These are phyloP conservation scores for Caenorhabditis sp. DNA, from an alignment of 2,888 invertebrate genomes.

Conservation along the genomic window DNA sequence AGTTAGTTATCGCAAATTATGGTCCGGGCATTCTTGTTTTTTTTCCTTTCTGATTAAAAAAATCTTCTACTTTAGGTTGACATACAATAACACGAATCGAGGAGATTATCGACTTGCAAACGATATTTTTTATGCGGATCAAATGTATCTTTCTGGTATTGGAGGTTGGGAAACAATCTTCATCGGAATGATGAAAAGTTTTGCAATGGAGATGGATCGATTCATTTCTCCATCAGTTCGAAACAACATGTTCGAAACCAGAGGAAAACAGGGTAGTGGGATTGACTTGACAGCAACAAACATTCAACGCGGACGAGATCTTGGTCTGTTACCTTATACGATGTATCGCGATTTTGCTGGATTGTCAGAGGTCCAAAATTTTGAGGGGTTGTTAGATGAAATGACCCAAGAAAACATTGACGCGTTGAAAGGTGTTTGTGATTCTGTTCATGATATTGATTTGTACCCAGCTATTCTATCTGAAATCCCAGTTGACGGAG, in stretches of 20 bases:
- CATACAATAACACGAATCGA: slow-evolving; percentile 18
- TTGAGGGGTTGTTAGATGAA: slow-evolving; percentile 36
- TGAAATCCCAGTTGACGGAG: slow-evolving; percentile 44
- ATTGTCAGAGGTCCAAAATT: slow-evolving; percentile 26
- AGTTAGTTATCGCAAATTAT: too few relatives aligned
- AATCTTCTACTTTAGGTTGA: slow-evolving; percentile 12
- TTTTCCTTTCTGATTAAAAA: too few relatives aligned
- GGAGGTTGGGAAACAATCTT: too few relatives aligned
- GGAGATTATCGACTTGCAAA: slow-evolving; percentile 28
- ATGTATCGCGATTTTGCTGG: slow-evolving; percentile 30
- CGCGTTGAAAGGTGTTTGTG: slow-evolving; percentile 40
- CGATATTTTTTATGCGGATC: slow-evolving; percentile 37
- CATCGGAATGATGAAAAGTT: too few relatives aligned
- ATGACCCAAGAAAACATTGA: slow-evolving; percentile 37
- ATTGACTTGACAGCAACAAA: slow-evolving; percentile 89
- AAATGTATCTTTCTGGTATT: not conserved
- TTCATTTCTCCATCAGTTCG: too few relatives aligned
- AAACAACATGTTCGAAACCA: too few relatives aligned
- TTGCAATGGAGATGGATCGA: too few relatives aligned
- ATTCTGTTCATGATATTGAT: slow-evolving; percentile 48
- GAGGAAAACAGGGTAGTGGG: too few relatives aligned
- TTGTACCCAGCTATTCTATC: slow-evolving; percentile 51
- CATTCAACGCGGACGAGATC: slow-evolving; percentile 78
- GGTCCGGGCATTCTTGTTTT: too few relatives aligned
- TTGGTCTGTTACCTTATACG: slow-evolving; percentile 43